These are phyloP conservation scores for Cephalotes varians DNA, from an alignment of 2,888 invertebrate species.

Conservation along the genomic window DNA sequence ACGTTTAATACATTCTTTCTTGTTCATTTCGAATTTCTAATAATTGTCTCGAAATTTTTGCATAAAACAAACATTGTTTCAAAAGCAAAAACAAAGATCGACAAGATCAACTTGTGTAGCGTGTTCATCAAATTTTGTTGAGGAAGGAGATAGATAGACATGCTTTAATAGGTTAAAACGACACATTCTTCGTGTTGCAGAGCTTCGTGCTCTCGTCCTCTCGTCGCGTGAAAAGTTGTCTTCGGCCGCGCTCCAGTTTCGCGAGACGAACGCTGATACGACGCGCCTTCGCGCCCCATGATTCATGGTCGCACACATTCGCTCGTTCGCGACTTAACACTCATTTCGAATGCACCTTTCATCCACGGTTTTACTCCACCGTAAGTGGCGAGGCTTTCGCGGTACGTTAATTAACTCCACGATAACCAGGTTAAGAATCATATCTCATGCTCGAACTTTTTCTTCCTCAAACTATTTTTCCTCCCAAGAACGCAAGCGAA, in stretches of 20 bases:
- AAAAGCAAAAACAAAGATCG: background rate
- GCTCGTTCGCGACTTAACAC: conserved; percentile 46
- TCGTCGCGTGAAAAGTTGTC: conserved; percentile 34
- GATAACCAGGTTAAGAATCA: conserved; percentile 53
- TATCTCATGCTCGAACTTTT: conserved; percentile 42
- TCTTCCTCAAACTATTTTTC: conserved; percentile 30
- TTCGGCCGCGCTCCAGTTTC: conserved; percentile 48
- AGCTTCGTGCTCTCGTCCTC: conserved; percentile 2
- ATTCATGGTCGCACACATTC: conserved; percentile 51
- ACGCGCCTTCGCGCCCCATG: conserved; percentile 29
- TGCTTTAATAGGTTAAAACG: conserved; percentile 13
- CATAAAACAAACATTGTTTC: background rate
- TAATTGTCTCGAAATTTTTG: background rate
- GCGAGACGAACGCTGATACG: conserved; percentile 44
- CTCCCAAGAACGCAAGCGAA: background rate
- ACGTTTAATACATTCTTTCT: background rate
- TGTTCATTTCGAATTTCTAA: background rate
- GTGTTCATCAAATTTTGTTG: background rate
- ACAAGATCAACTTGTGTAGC: background rate
- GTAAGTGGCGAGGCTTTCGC: conserved; percentile 15
- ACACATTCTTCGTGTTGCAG: conserved; percentile 8
- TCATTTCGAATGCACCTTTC: conserved; percentile 53
- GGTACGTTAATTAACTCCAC: conserved; percentile 47
- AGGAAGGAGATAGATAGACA: background rate
- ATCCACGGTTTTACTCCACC: conserved; percentile 39